These are phyloP conservation scores for Caretta caretta DNA, from an alignment of 2,113 vertebrate species.

Conservation along the genomic window DNA sequence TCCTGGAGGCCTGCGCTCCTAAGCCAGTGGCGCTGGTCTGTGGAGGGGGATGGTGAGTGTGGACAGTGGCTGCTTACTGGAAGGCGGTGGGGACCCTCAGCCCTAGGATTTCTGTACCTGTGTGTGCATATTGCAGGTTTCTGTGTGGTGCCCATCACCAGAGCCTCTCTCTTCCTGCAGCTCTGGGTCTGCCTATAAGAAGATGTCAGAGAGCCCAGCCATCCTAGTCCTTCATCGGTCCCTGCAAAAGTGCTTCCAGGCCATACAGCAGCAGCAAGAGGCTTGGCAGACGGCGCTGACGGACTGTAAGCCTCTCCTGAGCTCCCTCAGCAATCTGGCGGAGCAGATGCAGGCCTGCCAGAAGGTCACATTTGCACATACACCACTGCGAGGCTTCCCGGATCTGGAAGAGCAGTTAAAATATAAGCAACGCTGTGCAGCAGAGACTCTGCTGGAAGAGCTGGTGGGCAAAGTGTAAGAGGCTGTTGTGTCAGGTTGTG, in stretches of 20 bases:
- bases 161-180: neutral
- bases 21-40: neutral
- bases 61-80: no score
- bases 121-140: neutral
- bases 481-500: neutral
- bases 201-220: constrained; percentile 65
- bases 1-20: no score
- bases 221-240: constrained; percentile 66
- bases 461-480: constrained; percentile 85
- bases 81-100: no score
- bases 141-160: neutral
- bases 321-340: constrained; percentile 84
- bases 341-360: constrained; percentile 83
- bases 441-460: constrained; percentile 79
- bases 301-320: constrained; percentile 79
- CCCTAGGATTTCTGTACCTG: neutral
- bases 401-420: constrained; percentile 80
- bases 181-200: neutral
- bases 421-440: constrained; percentile 82
- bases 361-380: constrained; percentile 71
- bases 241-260: constrained; percentile 80
- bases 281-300: constrained; percentile 73
- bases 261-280: constrained; percentile 70
- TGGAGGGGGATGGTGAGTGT: neutral
- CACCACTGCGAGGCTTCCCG: constrained; percentile 78